phyloP scores from a whole-genome alignment of 2,888 invertebrate genomes.

The Sipha maydis region DNA sequence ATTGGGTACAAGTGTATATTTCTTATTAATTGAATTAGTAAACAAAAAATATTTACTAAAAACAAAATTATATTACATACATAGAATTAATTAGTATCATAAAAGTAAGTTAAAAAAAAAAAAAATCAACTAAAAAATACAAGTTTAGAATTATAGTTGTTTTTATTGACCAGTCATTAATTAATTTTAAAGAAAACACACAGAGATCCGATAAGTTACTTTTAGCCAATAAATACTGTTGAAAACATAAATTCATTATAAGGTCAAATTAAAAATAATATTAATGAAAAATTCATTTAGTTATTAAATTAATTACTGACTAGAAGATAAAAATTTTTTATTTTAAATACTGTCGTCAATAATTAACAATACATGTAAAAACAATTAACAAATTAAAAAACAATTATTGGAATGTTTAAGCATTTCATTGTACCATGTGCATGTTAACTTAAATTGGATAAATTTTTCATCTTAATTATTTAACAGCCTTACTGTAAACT shows the following conservation, averaged over 20 bases:
- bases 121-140: neutral
- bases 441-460: conserved; percentile 34
- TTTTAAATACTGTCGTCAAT: conserved; percentile 48
- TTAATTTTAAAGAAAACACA: conserved; percentile 8
- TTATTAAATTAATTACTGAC: conserved; percentile 43
- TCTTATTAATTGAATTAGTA: conserved; percentile 3
- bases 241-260: neutral
- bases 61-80: neutral
- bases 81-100: neutral
- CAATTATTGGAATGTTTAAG: conserved; percentile 45
- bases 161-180: neutral
- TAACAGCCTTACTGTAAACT: conserved; percentile 42
- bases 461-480: neutral
- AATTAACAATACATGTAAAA: conserved; percentile 1
- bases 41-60: no score
- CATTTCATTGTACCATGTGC: conserved; percentile 35
- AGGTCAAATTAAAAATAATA: conserved; percentile 10
- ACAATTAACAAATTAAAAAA: conserved; percentile 32
- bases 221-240: conserved; percentile 13
- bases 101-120: conserved; percentile 2
- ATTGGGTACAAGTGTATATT: neutral
- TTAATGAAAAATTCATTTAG: conserved; percentile 4
- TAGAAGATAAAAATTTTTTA: conserved; percentile 44
- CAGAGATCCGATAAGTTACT: conserved; percentile 30
- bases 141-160: neutral